A percentile compares a stretch with the other conserved stretches of the same genome.
phyloP scores from a whole-genome alignment of 2,888 invertebrate genomes.

The Oscheius sp. region DNA sequence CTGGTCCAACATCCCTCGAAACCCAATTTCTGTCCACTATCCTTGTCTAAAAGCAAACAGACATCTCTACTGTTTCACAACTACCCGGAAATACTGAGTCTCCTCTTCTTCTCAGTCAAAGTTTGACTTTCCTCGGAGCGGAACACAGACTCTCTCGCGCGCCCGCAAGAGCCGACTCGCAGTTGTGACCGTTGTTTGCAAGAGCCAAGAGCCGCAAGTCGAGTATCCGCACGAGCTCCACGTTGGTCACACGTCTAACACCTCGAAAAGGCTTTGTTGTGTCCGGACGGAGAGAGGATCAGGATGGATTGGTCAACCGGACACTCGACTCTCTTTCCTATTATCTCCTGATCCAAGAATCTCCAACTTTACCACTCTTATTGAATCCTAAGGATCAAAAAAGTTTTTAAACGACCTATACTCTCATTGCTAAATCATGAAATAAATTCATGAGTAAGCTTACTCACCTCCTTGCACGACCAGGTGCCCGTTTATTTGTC shows the following conservation, averaged over 20 bases:
- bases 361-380: background rate
- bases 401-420: background rate
- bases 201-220: constrained; percentile 21
- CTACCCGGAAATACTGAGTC: too few relatives aligned
- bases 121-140: too few relatives aligned
- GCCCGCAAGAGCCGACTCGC: background rate
- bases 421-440: background rate
- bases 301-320: background rate
- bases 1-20: too few relatives aligned
- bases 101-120: too few relatives aligned
- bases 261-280: background rate
- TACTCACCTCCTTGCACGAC: constrained; percentile 26
- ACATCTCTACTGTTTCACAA: too few relatives aligned
- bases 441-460: background rate
- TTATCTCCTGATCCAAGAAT: background rate
- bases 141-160: too few relatives aligned
- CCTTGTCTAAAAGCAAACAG: too few relatives aligned
- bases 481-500: constrained; percentile 32
- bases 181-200: constrained; percentile 26
- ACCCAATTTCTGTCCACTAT: too few relatives aligned
- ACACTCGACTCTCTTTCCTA: background rate
- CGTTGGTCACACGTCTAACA: background rate
- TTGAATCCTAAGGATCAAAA: background rate
- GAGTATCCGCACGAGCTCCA: constrained; percentile 24
- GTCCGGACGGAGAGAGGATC: background rate